A percentile compares a stretch with the other conserved stretches of the same genome.
These are phyloP conservation scores for Empis stercorea DNA, from an alignment of 2,888 invertebrate genomes.

Conservation along the genomic window DNA sequence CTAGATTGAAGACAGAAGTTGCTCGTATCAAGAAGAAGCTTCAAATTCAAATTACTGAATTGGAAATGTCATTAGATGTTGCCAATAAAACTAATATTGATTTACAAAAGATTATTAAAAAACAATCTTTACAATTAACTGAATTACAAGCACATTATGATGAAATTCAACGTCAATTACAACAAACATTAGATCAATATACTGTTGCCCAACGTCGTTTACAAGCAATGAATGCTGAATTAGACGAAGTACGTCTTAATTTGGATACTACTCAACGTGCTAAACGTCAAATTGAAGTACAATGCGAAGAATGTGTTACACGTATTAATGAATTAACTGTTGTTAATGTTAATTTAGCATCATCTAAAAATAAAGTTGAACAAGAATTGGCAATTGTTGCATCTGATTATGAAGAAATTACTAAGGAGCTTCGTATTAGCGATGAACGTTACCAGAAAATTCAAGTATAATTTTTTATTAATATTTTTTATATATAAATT, in stretches of 20 bases:
- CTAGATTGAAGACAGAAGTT: conserved; percentile 89
- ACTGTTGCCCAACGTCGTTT: conserved; percentile 82
- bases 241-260: conserved; percentile 89
- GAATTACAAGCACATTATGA: conserved; percentile 94
- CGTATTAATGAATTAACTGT: conserved; percentile 91
- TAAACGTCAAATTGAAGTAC: conserved; percentile 79
- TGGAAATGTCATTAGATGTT: conserved; percentile 92
- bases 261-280: conserved; percentile 86
- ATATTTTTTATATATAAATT: conserved; percentile 2
- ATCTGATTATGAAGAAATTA: conserved; percentile 95
- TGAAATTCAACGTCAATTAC: conserved; percentile 89
- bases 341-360: conserved; percentile 89
- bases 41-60: conserved; percentile 92
- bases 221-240: conserved; percentile 82
- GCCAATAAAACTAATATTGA: conserved; percentile 98
- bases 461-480: conserved; percentile 37
- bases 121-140: conserved; percentile 80
- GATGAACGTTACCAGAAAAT: conserved; percentile 94
- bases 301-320: conserved; percentile 79
- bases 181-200: conserved; percentile 87
- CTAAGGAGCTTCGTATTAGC: conserved; percentile 82
- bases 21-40: conserved; percentile 98
- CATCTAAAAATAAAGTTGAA: conserved; percentile 89
- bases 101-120: conserved; percentile 95
- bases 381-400: conserved; percentile 84